phyloP scores from a whole-genome alignment of 2,797 vertebrate species.

The Helostoma temminkii region DNA sequence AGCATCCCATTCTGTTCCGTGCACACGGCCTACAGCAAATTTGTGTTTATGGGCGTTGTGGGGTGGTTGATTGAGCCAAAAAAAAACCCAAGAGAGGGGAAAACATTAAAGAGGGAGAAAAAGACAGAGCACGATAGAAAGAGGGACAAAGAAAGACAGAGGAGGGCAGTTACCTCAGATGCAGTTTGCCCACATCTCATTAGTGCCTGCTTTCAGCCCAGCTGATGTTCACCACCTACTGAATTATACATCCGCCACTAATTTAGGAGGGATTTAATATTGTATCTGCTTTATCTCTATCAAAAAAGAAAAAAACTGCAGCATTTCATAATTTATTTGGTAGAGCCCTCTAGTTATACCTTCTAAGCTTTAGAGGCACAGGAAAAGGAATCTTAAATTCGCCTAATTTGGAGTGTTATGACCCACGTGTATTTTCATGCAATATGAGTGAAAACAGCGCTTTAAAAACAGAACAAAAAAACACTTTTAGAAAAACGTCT shows the following conservation, averaged over 20 bases:
- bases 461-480: constrained; percentile 8
- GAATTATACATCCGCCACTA: constrained; percentile 80
- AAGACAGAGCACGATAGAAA: constrained; percentile 19
- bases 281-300: constrained; percentile 77
- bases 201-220: constrained; percentile 73
- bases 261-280: constrained; percentile 80
- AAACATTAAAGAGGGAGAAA: constrained; percentile 44
- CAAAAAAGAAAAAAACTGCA: constrained; percentile 54
- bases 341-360: constrained; percentile 68
- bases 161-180: constrained; percentile 69
- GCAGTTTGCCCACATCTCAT: constrained; percentile 74
- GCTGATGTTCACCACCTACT: constrained; percentile 75
- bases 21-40: constrained; percentile 52
- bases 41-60: constrained; percentile 55
- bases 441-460: background rate
- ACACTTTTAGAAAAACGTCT: constrained; percentile 11
- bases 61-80: constrained; percentile 39
- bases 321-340: constrained; percentile 75
- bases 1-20: constrained; percentile 40
- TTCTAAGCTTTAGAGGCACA: constrained; percentile 55
- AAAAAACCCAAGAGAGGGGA: constrained; percentile 24
- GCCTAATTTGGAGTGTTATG: constrained; percentile 58
- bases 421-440: constrained; percentile 56
- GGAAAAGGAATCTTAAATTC: constrained; percentile 52
- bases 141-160: constrained; percentile 45